Conservation (phyloP, 2,888 invertebrate genomes). For the Polydrusus pterygomalis region DNA sequence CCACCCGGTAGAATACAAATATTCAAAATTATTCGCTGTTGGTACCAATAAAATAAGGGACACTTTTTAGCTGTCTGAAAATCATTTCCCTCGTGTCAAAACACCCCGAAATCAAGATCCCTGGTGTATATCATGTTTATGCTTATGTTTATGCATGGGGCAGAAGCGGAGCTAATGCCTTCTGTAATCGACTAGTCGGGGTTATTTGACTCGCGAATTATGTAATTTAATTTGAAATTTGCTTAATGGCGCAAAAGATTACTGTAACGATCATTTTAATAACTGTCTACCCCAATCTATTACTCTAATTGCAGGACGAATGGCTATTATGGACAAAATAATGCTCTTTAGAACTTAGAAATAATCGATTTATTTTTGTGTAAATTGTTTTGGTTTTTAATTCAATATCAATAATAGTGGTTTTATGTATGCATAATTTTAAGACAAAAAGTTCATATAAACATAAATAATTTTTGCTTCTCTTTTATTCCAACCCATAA, state of each 20-base stretch:
- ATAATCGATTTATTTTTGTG: background rate
- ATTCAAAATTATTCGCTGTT: too few species aligned
- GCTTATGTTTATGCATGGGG: slow-evolving; percentile 69
- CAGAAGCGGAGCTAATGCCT: slow-evolving; percentile 63
- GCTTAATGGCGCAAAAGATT: slow-evolving; percentile 68
- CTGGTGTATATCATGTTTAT: slow-evolving; percentile 49
- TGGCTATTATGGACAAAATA: slow-evolving; percentile 9
- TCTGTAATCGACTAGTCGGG: slow-evolving; percentile 65
- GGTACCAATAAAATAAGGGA: background rate
- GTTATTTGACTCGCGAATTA: slow-evolving; percentile 56
- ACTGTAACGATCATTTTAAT: slow-evolving; percentile 60
- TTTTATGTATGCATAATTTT: too few species aligned
- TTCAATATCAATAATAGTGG: too few species aligned
- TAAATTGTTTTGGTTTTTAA: too few species aligned
- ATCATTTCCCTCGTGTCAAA: background rate
- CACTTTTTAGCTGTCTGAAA: background rate
- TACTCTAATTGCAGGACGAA: slow-evolving; percentile 25
- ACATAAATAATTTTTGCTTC: too few species aligned
- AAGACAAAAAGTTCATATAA: too few species aligned
- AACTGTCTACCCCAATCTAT: slow-evolving; percentile 40
- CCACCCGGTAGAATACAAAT: too few species aligned
- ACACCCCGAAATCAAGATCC: slow-evolving; percentile 3
- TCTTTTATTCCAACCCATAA: too few species aligned
- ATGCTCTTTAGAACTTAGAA: background rate
- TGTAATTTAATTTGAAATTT: slow-evolving; percentile 70